Evolutionary conservation across 2,888 invertebrate species (phyloP), one percentile per base, ranked within the genome.

Genomic region (Onchidella celtica): DNA sequence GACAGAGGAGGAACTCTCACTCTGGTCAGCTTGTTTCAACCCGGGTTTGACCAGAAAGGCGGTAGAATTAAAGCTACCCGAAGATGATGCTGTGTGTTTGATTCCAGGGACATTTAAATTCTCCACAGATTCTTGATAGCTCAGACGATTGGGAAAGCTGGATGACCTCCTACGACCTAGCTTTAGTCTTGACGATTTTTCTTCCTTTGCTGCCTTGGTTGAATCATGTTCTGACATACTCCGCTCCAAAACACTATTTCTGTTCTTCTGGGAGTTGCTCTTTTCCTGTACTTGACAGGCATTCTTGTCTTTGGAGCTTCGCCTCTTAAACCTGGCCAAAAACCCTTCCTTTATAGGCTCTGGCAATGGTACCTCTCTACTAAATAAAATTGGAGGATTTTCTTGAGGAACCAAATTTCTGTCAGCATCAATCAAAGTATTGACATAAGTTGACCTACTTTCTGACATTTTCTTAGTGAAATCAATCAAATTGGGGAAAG

Each of bases 141-240:
- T 86, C n/a, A 84, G 74, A 32, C 89, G 85, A 82, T 90, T 91
- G 17, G 91, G 91, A 85, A 91, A 90, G 75, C 91, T 91, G 6
- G 90, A 90, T 34, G 91, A 91, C 63, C 91, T 79, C 32, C 86
- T 87, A 32, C 90, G 84, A 47, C 83, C 86, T 34, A 86, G 55
- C 70, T 85, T 85, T 27, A 84, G 32, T 17, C 72, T 77, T 14
- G 75, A 72, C 38, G 65, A 78, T 47, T 81, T 82, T 34, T 84
- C 83, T 14, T 83, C 84, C 21, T 79, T 76, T 2, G 72, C 32
- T 27, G 61, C 65, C 36, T 79, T 81, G 3, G 77, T 61, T 57
- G 81, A 75, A n/a, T 83, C 83, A 57, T 86, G 83, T 57, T 85
- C 85, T 65, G 84, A 87, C 65, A 83, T 78, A 66, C 86, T 83